These are phyloP conservation scores for Platysternon megacephalum DNA, from an alignment of 2,113 vertebrate genomes.

Conservation along the genomic window DNA sequence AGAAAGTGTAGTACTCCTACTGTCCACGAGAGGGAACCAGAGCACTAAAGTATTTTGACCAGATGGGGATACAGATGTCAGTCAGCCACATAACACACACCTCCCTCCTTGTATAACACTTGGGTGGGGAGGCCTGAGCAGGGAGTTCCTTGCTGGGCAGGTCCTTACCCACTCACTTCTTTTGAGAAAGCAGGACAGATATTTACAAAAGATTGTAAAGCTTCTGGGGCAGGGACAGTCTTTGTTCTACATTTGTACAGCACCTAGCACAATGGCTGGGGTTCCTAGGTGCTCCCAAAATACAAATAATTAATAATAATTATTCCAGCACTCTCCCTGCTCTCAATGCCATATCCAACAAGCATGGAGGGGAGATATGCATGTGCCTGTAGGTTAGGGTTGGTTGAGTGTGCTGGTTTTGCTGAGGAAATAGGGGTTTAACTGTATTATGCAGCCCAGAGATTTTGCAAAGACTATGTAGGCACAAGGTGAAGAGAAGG, in stretches of 20 bases:
- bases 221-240: neutral
- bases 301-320: too few species aligned
- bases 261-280: neutral
- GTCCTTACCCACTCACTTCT: neutral
- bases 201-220: neutral
- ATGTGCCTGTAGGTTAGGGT: neutral
- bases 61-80: neutral
- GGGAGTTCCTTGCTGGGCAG: neutral
- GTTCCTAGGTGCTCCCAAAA: neutral
- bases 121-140: neutral
- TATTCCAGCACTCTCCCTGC: neutral
- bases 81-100: neutral
- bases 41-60: neutral
- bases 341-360: neutral
- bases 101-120: neutral
- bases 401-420: neutral
- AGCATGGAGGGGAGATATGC: neutral
- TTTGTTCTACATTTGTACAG: neutral
- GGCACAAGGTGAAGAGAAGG: neutral
- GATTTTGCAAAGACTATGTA: neutral
- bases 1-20: rapidly evolving
- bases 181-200: neutral
- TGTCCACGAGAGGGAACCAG: rapidly evolving
- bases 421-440: neutral
- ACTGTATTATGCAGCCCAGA: neutral